A percentile compares a stretch with the other conserved stretches of the same genome.
Conservation (phyloP, 2,797 vertebrate genomes). For the Meda fulgida region DNA sequence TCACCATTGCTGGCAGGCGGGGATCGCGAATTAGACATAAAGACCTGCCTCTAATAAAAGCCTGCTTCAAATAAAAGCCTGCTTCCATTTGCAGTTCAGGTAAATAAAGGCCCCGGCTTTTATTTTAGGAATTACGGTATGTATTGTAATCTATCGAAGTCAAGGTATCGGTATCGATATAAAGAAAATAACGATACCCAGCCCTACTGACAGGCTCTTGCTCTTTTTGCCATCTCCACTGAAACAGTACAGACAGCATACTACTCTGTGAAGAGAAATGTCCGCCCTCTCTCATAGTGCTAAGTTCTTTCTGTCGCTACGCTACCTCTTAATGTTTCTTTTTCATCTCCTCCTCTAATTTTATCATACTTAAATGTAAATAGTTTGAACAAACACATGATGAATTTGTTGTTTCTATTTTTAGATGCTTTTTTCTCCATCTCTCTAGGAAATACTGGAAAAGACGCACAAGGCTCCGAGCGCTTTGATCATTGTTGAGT, state of each 20-base stretch:
- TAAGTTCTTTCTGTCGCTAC: neutral
- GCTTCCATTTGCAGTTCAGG: too few relatives aligned
- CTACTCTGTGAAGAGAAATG: neutral
- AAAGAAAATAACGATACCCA: too few relatives aligned
- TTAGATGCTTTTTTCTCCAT: conserved; percentile 9
- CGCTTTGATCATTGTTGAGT: conserved; percentile 44
- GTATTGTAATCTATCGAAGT: too few relatives aligned
- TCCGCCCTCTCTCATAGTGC: too few relatives aligned
- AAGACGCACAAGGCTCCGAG: conserved; percentile 33
- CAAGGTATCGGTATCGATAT: too few relatives aligned
- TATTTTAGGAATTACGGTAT: too few relatives aligned
- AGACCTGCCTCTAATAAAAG: too few relatives aligned
- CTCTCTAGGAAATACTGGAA: conserved; percentile 46
- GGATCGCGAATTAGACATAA: too few relatives aligned
- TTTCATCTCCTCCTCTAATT: conserved; percentile 20
- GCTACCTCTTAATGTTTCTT: neutral
- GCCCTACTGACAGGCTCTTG: conserved; percentile 3
- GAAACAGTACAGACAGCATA: neutral
- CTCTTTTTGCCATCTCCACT: neutral
- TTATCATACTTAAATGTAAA: conserved; percentile 11
- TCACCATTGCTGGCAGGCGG: too few relatives aligned
- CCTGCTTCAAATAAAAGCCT: too few relatives aligned
- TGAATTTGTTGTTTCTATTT: conserved; percentile 17
- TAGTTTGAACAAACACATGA: conserved; percentile 7
- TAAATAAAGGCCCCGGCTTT: too few relatives aligned